Base-by-base conservation (phyloP, 1,140 invertebrate species). In the Cotesia chilonis region DNA sequence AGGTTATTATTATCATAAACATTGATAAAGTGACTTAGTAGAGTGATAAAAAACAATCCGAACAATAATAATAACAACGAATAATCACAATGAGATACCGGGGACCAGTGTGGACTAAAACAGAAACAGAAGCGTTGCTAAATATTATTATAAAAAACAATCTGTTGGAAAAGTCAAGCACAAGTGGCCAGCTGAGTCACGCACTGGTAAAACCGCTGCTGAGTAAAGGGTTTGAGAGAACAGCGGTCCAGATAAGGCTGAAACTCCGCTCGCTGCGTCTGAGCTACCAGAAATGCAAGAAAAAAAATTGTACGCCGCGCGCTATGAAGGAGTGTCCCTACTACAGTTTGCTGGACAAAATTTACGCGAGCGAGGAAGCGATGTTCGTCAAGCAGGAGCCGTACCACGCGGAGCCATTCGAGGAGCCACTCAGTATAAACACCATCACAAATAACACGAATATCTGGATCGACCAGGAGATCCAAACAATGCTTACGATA, bases 91-190 rank as follows among this genome's bases (percentile, higher is more conserved):
- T 47, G 41, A 47, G 41, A 47, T 47, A 47, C 41, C 41, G 41
- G 0, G 41, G 41, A 5, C 41, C 41, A 47, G 41, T 47, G 10
- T 70, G 68, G 68, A 70, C 17, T 9, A 70, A 12, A 17, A 41
- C 59, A 47, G 68, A 70, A 47, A 47, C 51, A n/a, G 5, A 51
- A 7, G 55, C 54, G 10, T 59, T 70, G 41, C 17, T 70, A 6
- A 70, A 38, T 70, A 4, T 14, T 5, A 70, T 70, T n/a, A 70
- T 60, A 28, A 61, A n/a, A 47, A 41, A 70, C 9, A 70, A 70
- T 47, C 60, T 70, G 36, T 28, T 70, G 37, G 51, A 61, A 35
- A 59, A 59, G 20, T 14, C 36, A 38, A 38, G 54, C 12, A 60
- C 68, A 1, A 55, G 17, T 10, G 61, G 38, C 2, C 68, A 70